A percentile compares a stretch with the other conserved stretches of the same genome.
These are phyloP conservation scores for Phortica magna DNA, from an alignment of 2,888 invertebrate genomes.

Conservation along the genomic window DNA sequence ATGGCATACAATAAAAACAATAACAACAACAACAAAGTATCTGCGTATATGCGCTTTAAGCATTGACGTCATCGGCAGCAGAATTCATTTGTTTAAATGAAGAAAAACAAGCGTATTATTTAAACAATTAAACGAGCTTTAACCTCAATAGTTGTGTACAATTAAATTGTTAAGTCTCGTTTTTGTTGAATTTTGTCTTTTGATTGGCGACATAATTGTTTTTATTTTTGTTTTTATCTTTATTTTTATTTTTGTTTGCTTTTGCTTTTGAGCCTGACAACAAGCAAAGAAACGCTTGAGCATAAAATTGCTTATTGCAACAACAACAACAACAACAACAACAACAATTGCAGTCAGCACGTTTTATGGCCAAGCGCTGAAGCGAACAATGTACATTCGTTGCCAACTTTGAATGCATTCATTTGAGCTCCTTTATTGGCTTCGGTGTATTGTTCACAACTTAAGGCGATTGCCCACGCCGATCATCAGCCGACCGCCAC, in stretches of 20 bases:
- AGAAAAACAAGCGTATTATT: neutral
- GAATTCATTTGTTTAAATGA: neutral
- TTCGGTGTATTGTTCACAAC: neutral
- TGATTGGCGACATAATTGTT: neutral
- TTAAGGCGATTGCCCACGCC: no score
- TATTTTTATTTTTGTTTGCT: neutral
- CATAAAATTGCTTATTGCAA: conserved; percentile 7
- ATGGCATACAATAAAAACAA: neutral
- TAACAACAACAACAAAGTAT: neutral
- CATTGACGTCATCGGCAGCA: neutral
- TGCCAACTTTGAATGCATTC: neutral
- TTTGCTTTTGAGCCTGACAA: neutral
- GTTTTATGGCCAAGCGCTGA: neutral
- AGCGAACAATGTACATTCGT: neutral
- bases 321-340: no score
- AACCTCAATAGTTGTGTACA: neutral
- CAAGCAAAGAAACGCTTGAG: neutral
- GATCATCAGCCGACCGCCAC: neutral
- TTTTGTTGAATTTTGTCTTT: neutral
- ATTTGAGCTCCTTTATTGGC: neutral
- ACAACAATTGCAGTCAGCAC: conserved; percentile 16
- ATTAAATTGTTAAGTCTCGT: neutral
- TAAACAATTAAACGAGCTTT: neutral
- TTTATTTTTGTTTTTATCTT: neutral
- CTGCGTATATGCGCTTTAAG: neutral